Evolutionary conservation across 2,888 invertebrate genomes (phyloP).

Genomic region (Platynereis dumerilii): DNA sequence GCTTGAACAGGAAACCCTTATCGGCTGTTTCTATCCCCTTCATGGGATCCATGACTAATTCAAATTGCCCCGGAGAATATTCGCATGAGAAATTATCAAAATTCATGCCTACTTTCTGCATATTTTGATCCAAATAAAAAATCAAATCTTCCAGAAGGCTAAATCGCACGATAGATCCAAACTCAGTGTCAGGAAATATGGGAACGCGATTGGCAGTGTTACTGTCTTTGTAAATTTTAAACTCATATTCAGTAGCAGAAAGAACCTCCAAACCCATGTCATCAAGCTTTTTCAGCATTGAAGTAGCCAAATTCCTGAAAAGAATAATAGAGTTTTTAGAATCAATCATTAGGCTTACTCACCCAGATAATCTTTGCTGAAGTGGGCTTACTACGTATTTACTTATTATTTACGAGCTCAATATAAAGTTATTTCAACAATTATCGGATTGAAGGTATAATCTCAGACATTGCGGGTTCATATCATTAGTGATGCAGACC

Average conservation of each 20-base stretch:
- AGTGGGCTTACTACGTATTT: too few relatives aligned
- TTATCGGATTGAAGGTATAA: too few relatives aligned
- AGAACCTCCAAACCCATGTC: not conserved
- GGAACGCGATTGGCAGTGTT: too few relatives aligned
- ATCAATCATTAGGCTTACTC: not conserved
- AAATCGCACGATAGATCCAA: too few relatives aligned
- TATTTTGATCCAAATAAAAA: not conserved
- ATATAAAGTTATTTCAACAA: too few relatives aligned
- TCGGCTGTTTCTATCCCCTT: constrained; percentile 5
- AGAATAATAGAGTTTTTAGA: not conserved
- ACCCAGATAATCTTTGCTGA: too few relatives aligned
- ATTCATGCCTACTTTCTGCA: not conserved
- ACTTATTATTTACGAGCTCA: too few relatives aligned
- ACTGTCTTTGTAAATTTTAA: not conserved
- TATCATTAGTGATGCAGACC: too few relatives aligned
- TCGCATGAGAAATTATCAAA: not conserved
- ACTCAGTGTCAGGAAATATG: too few relatives aligned
- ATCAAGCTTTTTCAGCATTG: constrained; percentile 1
- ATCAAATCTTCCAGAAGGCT: not conserved
- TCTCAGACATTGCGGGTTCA: too few relatives aligned
- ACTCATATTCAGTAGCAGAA: not conserved
- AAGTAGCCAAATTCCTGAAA: not conserved
- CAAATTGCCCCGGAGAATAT: constrained; percentile 5
- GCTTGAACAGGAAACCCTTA: constrained; percentile 12
- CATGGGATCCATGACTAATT: not conserved